These are phyloP conservation scores for Microctenopoma stevenorrisi DNA, from an alignment of 2,797 vertebrate species.

Conservation along the genomic window DNA sequence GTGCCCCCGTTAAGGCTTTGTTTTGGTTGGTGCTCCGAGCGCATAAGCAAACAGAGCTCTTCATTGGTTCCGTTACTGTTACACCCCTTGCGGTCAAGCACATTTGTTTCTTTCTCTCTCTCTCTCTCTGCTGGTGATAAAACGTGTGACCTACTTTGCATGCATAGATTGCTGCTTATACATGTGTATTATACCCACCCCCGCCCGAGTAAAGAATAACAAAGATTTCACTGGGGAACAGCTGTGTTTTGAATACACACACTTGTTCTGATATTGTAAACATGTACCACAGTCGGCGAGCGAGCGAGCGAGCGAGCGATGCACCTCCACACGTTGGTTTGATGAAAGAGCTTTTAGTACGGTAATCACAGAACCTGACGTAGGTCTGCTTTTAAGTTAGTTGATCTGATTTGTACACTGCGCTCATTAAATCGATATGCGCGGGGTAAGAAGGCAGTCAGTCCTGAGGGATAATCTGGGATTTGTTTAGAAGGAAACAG, in stretches of 20 bases:
- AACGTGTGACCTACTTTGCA: constrained; percentile 75
- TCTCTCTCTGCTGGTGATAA: constrained; percentile 56
- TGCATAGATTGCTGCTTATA: constrained; percentile 62
- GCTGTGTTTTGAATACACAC: constrained; percentile 60
- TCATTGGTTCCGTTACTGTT: constrained; percentile 72
- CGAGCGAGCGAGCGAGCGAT: neutral
- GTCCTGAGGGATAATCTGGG: constrained; percentile 60
- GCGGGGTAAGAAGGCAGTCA: constrained; percentile 32
- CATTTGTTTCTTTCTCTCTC: constrained; percentile 59
- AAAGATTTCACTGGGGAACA: constrained; percentile 58
- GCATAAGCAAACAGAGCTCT: constrained; percentile 77
- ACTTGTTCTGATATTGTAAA: constrained; percentile 52
- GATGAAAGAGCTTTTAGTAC: constrained; percentile 1
- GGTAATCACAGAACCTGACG: constrained; percentile 12
- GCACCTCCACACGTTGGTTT: constrained; percentile 9
- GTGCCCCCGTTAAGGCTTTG: constrained; percentile 67
- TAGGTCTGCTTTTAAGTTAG: constrained; percentile 1
- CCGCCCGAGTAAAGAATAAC: constrained; percentile 48
- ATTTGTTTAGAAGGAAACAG: constrained; percentile 69
- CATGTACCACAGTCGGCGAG: constrained; percentile 12
- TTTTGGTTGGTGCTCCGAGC: constrained; percentile 73
- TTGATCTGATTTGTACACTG: constrained; percentile 13
- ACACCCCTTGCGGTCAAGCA: constrained; percentile 55
- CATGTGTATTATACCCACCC: constrained; percentile 55
- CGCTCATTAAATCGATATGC: constrained; percentile 20